These are phyloP conservation scores for Drosophila aff. DNA, from an alignment of 1,140 invertebrate species.

Conservation along the genomic window DNA sequence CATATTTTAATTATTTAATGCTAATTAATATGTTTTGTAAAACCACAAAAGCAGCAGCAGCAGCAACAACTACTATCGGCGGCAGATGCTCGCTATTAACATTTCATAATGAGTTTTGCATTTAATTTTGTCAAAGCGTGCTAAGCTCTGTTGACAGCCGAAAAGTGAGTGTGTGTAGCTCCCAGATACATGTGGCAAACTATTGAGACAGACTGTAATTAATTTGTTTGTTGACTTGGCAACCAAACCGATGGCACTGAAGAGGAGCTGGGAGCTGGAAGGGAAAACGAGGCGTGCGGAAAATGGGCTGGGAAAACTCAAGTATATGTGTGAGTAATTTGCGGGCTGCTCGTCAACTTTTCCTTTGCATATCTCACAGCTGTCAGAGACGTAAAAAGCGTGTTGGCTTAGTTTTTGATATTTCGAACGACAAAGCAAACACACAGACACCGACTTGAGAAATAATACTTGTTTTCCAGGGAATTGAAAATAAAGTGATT, in stretches of 20 bases:
- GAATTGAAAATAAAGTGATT: constrained; percentile 19
- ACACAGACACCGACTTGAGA: constrained; percentile 3
- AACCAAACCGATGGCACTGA: constrained; percentile 38
- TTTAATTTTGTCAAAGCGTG: constrained; percentile 73
- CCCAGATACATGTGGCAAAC: constrained; percentile 72
- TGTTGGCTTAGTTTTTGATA: constrained; percentile 65
- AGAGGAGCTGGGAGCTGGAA: neutral
- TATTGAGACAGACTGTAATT: constrained; percentile 81
- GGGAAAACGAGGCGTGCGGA: neutral
- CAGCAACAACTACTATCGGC: constrained; percentile 10
- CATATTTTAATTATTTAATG: constrained; percentile 84
- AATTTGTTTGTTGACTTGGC: constrained; percentile 84
- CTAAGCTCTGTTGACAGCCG: constrained; percentile 79
- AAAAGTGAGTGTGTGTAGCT: constrained; percentile 53
- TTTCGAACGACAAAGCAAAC: constrained; percentile 21
- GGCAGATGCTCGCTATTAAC: constrained; percentile 71
- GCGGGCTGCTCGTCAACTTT: constrained; percentile 69
- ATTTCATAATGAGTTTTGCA: constrained; percentile 83
- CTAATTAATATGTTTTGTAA: constrained; percentile 84
- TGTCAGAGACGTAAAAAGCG: constrained; percentile 43
- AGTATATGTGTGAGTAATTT: constrained; percentile 48
- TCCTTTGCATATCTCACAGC: constrained; percentile 69
- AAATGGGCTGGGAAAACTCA: constrained; percentile 10
- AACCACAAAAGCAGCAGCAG: constrained; percentile 62
- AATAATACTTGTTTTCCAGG: constrained; percentile 20